Percentiles rank a stretch among this genome's conserved stretches.
These are phyloP conservation scores for Elgaria multicarinata DNA, from an alignment of 2,113 vertebrate species.

Conservation along the genomic window DNA sequence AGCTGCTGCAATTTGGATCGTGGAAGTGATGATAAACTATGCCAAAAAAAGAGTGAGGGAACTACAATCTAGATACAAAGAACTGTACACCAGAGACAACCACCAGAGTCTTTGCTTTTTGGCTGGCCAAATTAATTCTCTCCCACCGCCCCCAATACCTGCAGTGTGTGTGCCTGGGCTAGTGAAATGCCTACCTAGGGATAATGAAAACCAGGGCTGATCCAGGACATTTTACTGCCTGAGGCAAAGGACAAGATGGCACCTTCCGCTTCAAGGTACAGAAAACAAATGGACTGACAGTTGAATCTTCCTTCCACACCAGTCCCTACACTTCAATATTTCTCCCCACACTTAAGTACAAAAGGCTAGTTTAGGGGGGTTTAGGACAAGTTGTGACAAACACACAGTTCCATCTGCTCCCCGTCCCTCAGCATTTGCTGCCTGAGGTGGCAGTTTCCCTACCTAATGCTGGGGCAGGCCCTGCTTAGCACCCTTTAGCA, in stretches of 20 bases:
- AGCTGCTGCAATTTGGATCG: conserved; percentile 53
- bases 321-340: not conserved
- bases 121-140: conserved; percentile 45
- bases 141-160: not conserved
- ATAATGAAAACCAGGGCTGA: not conserved
- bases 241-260: too few species aligned
- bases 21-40: conserved; percentile 48
- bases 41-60: conserved; percentile 55
- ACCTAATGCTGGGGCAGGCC: not conserved
- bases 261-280: not conserved
- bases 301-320: not conserved
- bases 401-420: too few species aligned
- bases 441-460: not conserved
- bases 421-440: not conserved
- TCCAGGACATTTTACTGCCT: too few species aligned
- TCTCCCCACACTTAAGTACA: not conserved
- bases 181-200: conserved; percentile 36
- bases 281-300: not conserved
- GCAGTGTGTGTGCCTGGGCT: not conserved
- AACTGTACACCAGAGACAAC: conserved; percentile 58
- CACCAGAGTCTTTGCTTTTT: conserved; percentile 49
- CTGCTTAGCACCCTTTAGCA: conserved; percentile 36
- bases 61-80: conserved; percentile 55
- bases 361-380: too few species aligned
- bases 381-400: too few species aligned